phyloP scores from a whole-genome alignment of 2,797 vertebrate genomes.

The Nasua narica region DNA sequence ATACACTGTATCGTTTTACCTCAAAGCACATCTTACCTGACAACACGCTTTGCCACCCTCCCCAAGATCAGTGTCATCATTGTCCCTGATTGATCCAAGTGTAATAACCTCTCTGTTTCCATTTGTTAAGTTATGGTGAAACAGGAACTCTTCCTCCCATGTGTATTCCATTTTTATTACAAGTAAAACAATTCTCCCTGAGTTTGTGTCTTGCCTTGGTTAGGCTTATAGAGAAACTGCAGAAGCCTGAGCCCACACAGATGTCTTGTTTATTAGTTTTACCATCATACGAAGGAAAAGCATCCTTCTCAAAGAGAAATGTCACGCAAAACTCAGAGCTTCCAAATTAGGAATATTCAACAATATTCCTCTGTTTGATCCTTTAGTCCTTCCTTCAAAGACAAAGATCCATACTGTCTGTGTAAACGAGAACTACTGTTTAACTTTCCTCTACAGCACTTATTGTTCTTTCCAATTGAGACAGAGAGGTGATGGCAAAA shows the following conservation, averaged over 20 bases:
- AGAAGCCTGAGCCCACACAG: neutral
- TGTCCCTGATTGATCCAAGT: neutral
- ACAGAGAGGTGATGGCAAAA: neutral
- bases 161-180: neutral
- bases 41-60: neutral
- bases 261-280: neutral
- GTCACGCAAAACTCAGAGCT: neutral
- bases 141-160: neutral
- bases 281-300: neutral
- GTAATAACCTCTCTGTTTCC: neutral
- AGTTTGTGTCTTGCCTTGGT: neutral
- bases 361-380: neutral
- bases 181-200: neutral
- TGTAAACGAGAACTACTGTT: neutral
- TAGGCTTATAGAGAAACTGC: neutral
- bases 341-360: neutral
- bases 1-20: neutral
- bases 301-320: neutral
- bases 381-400: neutral
- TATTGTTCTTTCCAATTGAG: neutral
- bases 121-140: neutral
- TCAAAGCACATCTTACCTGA: constrained; percentile 48
- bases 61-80: neutral
- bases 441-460: neutral
- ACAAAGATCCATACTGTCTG: neutral